Evolutionary conservation across 1,140 invertebrate genomes (phyloP), one percentile per base, ranked within the genome.

Genomic region (Tetramorium parvispinum): DNA sequence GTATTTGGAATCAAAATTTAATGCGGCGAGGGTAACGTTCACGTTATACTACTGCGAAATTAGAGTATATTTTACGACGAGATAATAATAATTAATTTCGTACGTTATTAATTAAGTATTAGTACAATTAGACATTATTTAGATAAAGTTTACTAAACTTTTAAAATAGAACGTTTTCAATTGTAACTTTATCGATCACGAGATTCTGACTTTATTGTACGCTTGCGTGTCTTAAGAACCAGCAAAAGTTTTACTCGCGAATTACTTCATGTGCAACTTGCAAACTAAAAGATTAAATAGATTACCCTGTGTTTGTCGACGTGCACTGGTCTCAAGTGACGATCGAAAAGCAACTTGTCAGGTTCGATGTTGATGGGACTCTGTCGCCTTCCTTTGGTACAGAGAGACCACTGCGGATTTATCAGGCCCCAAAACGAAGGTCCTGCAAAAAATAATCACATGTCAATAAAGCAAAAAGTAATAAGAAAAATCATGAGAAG

Each of bases 301-400:
- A 92, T 94, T 96, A 99, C 98, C 97, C 97, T 98, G 95, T 98
- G 97, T 95, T 98, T 98, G 95, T 99, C 98, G 91, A 99, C 96
- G 92, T 98, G 97, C 87, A 99, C 95, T 63, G 97, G 97, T 89
- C 97, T 97, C 78, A 99, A 96, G 95, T 98, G 98, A 4, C 98
- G 98, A 96, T 99, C 99, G 95, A 98, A 99, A 37, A 99, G 96
- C 65, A 99, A 96, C 93, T 98, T 97, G 85, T 97, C 97, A 7
- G 99, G 98, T 92, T 99, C 98, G 78, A 99, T 97, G 95, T 99
- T 98, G 91, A 99, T 98, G 21, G 99, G 99, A 76, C 98, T 99
- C 95, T 99, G 99, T 83, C 98, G 96, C 78, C 97, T 96, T 27
- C 99, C 99, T 94, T 98, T 98, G 92, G 97, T 98, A 96, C 99